These are phyloP conservation scores for Folsomia candida DNA, from an alignment of 2,888 invertebrate species.

Conservation along the genomic window DNA sequence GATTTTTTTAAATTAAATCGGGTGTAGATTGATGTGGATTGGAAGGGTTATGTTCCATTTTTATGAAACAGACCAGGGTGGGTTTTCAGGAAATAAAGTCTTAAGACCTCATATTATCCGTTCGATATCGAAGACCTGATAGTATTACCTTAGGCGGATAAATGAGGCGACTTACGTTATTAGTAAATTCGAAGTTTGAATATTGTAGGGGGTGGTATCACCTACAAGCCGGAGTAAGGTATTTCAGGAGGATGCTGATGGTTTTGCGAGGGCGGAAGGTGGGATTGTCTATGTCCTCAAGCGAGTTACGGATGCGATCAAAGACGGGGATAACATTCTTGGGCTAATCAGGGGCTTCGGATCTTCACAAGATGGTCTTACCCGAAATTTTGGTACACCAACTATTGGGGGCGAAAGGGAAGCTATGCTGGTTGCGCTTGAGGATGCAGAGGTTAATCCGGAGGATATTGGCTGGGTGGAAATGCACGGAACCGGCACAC, in stretches of 20 bases:
- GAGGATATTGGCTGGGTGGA: conserved; percentile 85
- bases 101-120: no score
- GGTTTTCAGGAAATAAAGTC: no score
- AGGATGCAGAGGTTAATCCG: conserved; percentile 77
- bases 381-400: neutral
- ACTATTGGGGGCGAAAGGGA: neutral
- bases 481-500: conserved; percentile 98
- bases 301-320: neutral
- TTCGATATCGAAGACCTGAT: no score
- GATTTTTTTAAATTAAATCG: no score
- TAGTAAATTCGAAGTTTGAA: no score
- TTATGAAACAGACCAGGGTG: no score
- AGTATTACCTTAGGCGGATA: no score
- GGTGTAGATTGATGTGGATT: no score
- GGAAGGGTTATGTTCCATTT: no score
- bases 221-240: neutral
- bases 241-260: neutral
- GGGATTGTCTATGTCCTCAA: neutral
- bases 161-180: no score
- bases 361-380: neutral
- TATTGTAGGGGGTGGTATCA: no score
- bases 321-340: neutral
- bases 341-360: neutral
- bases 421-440: neutral
- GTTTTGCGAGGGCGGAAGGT: neutral